Base-by-base conservation (phyloP, 2,797 vertebrate genomes). In the Parauchenoglanis punctatus region DNA sequence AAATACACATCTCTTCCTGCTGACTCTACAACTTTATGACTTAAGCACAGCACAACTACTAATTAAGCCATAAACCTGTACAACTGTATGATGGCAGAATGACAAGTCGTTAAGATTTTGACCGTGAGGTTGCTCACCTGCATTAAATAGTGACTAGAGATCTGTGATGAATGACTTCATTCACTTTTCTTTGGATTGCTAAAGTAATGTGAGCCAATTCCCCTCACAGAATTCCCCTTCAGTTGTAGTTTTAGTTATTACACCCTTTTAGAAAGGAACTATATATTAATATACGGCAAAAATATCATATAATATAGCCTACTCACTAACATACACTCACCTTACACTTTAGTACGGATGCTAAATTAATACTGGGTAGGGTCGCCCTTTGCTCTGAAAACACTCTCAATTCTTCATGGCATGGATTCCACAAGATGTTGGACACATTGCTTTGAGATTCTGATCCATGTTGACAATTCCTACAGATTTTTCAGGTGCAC, bases 101-200 rank as follows among this genome's bases (percentile, higher is more conserved):
- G 88, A 90, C 91, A 93, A 93, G 92, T 94, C 92, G 89, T 91
- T 87, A 87, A 89, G 84, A 76, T 81, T n/a, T 88, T 94, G 87
- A 94, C 95, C 93, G 90, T 25, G 35, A 89, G 95, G 94, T 94
- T 94, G 91, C 46, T 91, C 94, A 95, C 91, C 88, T 87, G 46
- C 54, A 12, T 73, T 35, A 73, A 44, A 73, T 73, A 44, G 35
- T n/a, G 46, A n/a, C 67, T 59, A 28, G 49, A 63, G 52, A 84
- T 25, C 12, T 73, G 20, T 25, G 54, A 31, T 61, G 78, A 81
- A 83, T 52, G 40, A 83, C 67, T 63, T 85, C 86, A 31, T 88
- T 77, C 54, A 63, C n/a, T 44, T 54, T 80, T 81, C 6, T 46
- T n/a, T 58, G 7, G 20, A 31, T 6, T 20, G 15, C 63, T 65